phyloP scores from a whole-genome alignment of 2,113 vertebrate species.

The Bostrychus sinensis region DNA sequence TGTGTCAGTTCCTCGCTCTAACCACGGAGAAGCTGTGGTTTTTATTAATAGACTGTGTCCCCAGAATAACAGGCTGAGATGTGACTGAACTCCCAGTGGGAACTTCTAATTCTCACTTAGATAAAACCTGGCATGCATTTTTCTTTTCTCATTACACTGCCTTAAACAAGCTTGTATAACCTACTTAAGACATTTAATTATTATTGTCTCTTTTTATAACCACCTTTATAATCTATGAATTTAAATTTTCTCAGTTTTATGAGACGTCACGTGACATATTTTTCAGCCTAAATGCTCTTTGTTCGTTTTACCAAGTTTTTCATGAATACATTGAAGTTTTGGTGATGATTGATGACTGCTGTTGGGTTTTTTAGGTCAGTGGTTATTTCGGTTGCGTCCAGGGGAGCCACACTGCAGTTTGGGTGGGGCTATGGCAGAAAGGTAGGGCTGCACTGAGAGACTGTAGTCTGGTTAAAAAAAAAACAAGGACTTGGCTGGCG shows the following conservation, averaged over 20 bases:
- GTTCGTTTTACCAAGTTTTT: background rate
- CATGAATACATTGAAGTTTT: background rate
- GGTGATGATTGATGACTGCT: slow-evolving; percentile 16
- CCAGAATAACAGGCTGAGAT: slow-evolving; percentile 52
- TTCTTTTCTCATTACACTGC: background rate
- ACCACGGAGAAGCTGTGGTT: slow-evolving; percentile 66
- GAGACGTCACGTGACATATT: background rate
- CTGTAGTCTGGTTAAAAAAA: slow-evolving; percentile 21
- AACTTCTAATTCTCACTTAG: slow-evolving; percentile 22
- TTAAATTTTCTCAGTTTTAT: background rate
- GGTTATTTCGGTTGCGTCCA: slow-evolving; percentile 58
- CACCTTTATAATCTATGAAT: slow-evolving; percentile 2
- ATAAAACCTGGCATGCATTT: background rate
- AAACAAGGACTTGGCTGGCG: slow-evolving; percentile 29
- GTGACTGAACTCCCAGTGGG: slow-evolving; percentile 36
- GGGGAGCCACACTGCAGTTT: slow-evolving; percentile 76
- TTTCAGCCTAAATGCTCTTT: background rate
- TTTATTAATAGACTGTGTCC: slow-evolving; percentile 71
- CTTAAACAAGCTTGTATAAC: slow-evolving; percentile 29
- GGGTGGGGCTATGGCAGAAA: slow-evolving; percentile 61
- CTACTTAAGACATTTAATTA: slow-evolving; percentile 16
- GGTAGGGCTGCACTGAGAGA: slow-evolving; percentile 10
- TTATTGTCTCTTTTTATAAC: slow-evolving; percentile 21
- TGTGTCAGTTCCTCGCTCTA: slow-evolving; percentile 54
- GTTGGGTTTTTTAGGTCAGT: slow-evolving; percentile 54